A percentile compares a stretch with the other conserved stretches of the same genome.
phyloP scores from a whole-genome alignment of 2,797 vertebrate genomes.

The Phrynocephalus vlangalii region DNA sequence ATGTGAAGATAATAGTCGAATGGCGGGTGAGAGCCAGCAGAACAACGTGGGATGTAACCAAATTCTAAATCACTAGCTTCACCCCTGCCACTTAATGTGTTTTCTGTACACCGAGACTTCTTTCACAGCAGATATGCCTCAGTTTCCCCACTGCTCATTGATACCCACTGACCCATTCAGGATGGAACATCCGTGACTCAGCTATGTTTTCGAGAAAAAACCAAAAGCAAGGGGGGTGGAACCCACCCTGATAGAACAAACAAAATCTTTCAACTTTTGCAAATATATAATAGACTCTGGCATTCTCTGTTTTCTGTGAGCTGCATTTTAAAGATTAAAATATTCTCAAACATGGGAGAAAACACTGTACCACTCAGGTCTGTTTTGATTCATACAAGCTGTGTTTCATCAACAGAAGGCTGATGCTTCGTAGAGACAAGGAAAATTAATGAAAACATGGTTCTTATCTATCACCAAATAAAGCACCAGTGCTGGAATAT shows the following conservation, averaged over 20 bases:
- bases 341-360: constrained; percentile 30
- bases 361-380: constrained; percentile 19
- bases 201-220: constrained; percentile 30
- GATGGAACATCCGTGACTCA: constrained; percentile 51
- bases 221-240: background rate
- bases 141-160: constrained; percentile 45
- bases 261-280: constrained; percentile 39
- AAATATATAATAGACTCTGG: constrained; percentile 26
- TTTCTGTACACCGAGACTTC: constrained; percentile 48
- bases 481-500: constrained; percentile 64
- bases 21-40: constrained; percentile 16
- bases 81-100: constrained; percentile 42
- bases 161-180: constrained; percentile 57
- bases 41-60: constrained; percentile 29
- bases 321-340: constrained; percentile 53
- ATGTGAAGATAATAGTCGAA: constrained; percentile 23
- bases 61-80: constrained; percentile 54
- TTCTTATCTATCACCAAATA: constrained; percentile 64
- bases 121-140: constrained; percentile 47
- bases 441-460: constrained; percentile 65
- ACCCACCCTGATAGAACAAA: background rate
- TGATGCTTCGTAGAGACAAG: constrained; percentile 48
- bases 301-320: constrained; percentile 43
- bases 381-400: constrained; percentile 52
- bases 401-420: constrained; percentile 37